These are phyloP conservation scores for Panulirus ornatus DNA, from an alignment of 1,140 invertebrate species.

Conservation along the genomic window DNA sequence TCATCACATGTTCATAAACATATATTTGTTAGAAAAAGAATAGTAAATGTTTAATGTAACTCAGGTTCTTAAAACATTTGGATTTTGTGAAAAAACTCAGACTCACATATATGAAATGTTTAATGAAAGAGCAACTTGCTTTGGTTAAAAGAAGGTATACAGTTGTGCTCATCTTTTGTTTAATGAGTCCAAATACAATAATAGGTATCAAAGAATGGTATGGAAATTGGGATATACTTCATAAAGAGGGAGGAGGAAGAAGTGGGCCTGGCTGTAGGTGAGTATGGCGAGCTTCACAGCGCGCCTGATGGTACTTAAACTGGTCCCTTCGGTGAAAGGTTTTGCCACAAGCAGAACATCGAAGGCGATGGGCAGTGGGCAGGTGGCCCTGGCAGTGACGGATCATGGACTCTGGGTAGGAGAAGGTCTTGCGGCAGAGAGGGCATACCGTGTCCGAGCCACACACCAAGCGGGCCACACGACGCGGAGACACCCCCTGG, in stretches of 20 bases:
- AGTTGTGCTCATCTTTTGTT: neutral
- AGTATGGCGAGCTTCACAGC: constrained; percentile 43
- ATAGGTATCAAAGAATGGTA: neutral
- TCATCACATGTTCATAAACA: too few species aligned
- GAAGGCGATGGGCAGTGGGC: constrained; percentile 62
- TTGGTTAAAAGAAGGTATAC: neutral
- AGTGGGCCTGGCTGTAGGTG: neutral
- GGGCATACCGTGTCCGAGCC: constrained; percentile 70
- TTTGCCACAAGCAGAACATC: constrained; percentile 63
- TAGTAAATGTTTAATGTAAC: too few species aligned
- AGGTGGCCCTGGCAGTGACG: constrained; percentile 70
- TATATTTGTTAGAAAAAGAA: too few species aligned
- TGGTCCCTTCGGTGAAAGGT: constrained; percentile 70
- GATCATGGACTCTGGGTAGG: constrained; percentile 73
- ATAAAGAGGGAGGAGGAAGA: constrained; percentile 26
- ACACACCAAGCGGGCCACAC: constrained; percentile 62
- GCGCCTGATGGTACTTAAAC: constrained; percentile 69
- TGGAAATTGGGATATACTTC: neutral
- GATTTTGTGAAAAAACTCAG: too few species aligned
- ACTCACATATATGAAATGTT: too few species aligned
- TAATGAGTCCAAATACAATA: neutral
- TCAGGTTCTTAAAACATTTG: too few species aligned
- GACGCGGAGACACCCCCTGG: constrained; percentile 64
- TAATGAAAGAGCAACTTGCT: neutral
- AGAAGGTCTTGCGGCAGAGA: constrained; percentile 69